Evolutionary conservation across 2,797 vertebrate genomes (phyloP), one percentile per base, ranked within the genome.

Genomic region (Echiichthys vipera): DNA sequence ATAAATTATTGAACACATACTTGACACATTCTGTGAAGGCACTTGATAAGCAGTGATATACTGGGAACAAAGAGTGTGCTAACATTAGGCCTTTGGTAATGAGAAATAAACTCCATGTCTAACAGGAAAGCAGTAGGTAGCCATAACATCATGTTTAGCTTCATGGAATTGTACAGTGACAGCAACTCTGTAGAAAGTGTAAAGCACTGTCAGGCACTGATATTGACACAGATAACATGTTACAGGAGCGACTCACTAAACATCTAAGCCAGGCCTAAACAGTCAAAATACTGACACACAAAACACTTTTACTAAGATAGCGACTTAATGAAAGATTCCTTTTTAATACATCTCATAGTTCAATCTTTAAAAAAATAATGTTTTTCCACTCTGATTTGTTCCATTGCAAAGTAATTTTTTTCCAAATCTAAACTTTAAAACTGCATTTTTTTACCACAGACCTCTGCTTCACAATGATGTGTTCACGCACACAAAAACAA

Each of bases 311-410:
- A 45, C 39, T 57, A 27, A 69, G 11, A 75, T 54, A 58, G 39
- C 18, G 2, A 81, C 80, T 80, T 79, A 77, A 74, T 83, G 85
- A 65, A 89, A 83, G 77, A 92, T 80, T 89, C 69, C 27, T 79
- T 81, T 90, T 89, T 75, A 86, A 92, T 80, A 91, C 71, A 84
- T 87, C 88, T 89, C 59, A 86, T 89, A 90, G 73, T 69, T 90
- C 87, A 73, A 78, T 83, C 82, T 75, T 74, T 74, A 86, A 87
- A 91, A 94, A 91, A 90, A 89, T 84, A 92, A 84, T 64, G 77
- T 80, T 86, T 88, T 65, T 62, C 74, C 68, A 77, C 77, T 87
- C 66, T 80, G 84, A 92, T 90, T 91, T 90, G 87, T 92, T 90
- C 83, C 62, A 66, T 80, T 64, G 78, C 91, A 85, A 85, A 84